phyloP scores from a whole-genome alignment of 1,140 invertebrate genomes.

The Elymnias hypermnestra region DNA sequence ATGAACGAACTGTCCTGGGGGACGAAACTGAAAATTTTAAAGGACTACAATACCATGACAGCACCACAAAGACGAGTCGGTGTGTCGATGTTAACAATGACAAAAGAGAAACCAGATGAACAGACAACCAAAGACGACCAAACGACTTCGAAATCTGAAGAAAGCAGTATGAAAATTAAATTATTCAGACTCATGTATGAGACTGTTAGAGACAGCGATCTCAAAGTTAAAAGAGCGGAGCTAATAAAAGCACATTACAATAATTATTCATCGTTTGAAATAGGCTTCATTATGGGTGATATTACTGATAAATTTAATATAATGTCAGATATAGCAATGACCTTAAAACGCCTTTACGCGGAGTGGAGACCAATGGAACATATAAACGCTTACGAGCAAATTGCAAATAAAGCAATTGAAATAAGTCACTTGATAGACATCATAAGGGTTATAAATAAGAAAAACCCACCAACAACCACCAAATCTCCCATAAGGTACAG shows the following conservation, averaged over 20 bases:
- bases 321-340: constrained; percentile 37
- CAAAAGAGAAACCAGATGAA: neutral
- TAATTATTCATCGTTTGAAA: constrained; percentile 43
- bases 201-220: constrained; percentile 43
- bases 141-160: constrained; percentile 19
- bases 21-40: constrained; percentile 28
- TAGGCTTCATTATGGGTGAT: constrained; percentile 52
- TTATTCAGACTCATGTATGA: constrained; percentile 56
- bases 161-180: constrained; percentile 49
- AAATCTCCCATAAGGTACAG: too few relatives aligned
- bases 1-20: constrained; percentile 39
- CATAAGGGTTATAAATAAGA: constrained; percentile 18
- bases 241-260: constrained; percentile 33
- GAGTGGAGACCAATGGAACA: constrained; percentile 56
- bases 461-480: too few relatives aligned
- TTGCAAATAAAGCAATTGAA: constrained; percentile 52
- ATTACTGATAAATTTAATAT: constrained; percentile 43
- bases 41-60: constrained; percentile 7
- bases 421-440: constrained; percentile 41
- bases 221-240: constrained; percentile 46
- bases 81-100: constrained; percentile 9
- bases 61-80: constrained; percentile 12
- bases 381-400: constrained; percentile 58
- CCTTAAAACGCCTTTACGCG: constrained; percentile 32
- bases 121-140: neutral